Percentiles rank a stretch among this genome's conserved stretches.
These are phyloP conservation scores for Heliconius hewitsoni DNA, from an alignment of 1,140 invertebrate genomes.

Conservation along the genomic window DNA sequence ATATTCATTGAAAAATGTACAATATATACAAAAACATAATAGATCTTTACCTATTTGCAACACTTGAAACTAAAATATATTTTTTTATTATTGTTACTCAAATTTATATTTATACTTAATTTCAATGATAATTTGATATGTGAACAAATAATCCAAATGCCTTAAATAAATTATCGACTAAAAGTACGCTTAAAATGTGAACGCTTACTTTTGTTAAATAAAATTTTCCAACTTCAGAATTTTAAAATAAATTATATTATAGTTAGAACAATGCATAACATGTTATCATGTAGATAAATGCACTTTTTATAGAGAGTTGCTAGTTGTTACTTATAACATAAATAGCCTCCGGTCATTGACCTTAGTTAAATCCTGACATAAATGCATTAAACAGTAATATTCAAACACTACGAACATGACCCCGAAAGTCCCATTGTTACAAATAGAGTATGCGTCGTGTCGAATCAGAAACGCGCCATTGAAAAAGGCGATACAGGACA, in stretches of 20 bases:
- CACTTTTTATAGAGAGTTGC: background rate
- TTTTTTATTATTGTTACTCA: no score
- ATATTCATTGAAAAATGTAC: background rate
- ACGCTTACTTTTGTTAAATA: background rate
- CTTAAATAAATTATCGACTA: no score
- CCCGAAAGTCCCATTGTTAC: conserved; percentile 72
- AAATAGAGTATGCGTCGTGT: conserved; percentile 71
- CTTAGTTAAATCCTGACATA: conserved; percentile 62
- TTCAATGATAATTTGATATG: no score
- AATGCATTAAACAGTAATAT: conserved; percentile 60
- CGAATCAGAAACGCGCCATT: conserved; percentile 72
- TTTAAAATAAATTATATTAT: background rate
- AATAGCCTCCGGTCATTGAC: conserved; percentile 53
- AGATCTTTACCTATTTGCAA: no score
- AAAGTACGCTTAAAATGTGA: no score
- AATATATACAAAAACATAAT: no score
- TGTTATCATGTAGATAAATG: background rate
- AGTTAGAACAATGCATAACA: background rate
- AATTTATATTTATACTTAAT: no score
- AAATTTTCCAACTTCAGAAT: background rate
- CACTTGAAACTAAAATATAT: no score
- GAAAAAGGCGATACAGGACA: conserved; percentile 75
- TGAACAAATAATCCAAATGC: no score
- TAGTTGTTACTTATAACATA: background rate
- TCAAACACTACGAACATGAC: conserved; percentile 69